Evolutionary conservation across 2,888 invertebrate species (phyloP), one percentile per base, ranked within the genome.

Genomic region (Lasioglossum lativentre): DNA sequence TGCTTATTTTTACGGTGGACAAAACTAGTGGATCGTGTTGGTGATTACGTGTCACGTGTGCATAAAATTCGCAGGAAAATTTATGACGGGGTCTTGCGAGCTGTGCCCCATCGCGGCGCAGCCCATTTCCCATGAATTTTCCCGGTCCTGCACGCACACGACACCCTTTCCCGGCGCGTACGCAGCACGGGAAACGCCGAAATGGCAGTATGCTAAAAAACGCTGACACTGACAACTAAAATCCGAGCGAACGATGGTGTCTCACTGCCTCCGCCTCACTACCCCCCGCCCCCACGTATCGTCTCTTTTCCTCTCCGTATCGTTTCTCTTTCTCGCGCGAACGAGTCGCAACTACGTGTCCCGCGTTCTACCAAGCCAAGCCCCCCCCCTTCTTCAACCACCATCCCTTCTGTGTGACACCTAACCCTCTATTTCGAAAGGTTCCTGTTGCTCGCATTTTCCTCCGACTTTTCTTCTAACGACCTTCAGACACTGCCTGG

Each of bases 121-220:
- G 34, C 27, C 78, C 75, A 75, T 80, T 86, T 80, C 77, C 75
- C 80, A 76, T 73, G 83, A 52, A 78, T 82, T 75, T 70, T 38
- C 59, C 71, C 75, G 81, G 19, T 66, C 63, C 77, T 45, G 63
- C 77, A 78, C 83, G 80, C 86, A 72, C 52, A 76, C 83, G 70
- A 68, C 81, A 52, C 68, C 56, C 56, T 56, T 56, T 80, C n/a
- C 27, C 66, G 76, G 8, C 83, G 78, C 76, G 74, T 80, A 83
- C 86, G 82, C 82, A 83, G 75, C 80, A 56, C 72, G 74, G 82
- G 82, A 89, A 91, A 89, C 78, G 90, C 86, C 89, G 91, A 90
- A 90, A 90, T 83, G 82, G 91, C 91, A 87, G 87, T 90, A 87
- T 90, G 88, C 83, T 88, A 87, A 91, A 91, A 90, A 88, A 88